These are phyloP conservation scores for Eospalax fontanierii DNA, from an alignment of 2,797 vertebrate genomes.

Conservation along the genomic window DNA sequence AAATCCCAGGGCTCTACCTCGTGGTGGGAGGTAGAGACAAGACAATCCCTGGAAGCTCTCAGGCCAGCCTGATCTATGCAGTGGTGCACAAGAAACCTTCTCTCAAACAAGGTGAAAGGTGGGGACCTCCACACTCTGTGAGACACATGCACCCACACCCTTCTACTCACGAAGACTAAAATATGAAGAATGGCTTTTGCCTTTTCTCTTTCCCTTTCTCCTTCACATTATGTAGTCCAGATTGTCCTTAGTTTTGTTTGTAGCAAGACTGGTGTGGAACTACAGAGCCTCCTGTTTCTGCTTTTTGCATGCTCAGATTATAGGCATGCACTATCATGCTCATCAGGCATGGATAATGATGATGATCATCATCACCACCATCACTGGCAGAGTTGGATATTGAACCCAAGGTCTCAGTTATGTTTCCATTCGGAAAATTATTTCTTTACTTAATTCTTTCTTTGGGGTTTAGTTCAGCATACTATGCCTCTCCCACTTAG, in stretches of 20 bases:
- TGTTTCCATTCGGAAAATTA: not conserved
- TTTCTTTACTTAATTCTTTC: conserved; percentile 12
- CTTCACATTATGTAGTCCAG: not conserved
- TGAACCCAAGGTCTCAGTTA: not conserved
- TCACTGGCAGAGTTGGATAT: not conserved
- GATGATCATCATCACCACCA: not conserved
- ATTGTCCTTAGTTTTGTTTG: not conserved
- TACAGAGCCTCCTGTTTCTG: too few species aligned
- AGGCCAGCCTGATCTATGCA: not conserved
- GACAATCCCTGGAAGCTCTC: not conserved
- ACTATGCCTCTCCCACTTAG: not conserved
- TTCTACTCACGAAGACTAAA: not conserved
- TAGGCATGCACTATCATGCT: accelerated
- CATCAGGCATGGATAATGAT: not conserved
- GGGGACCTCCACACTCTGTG: too few species aligned
- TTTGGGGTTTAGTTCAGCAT: conserved; percentile 38
- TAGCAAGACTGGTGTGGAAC: not conserved
- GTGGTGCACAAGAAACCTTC: not conserved
- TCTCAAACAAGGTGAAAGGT: not conserved
- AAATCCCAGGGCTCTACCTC: not conserved
- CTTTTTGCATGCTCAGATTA: not conserved
- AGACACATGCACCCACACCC: not conserved
- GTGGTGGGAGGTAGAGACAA: not conserved
- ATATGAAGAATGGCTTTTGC: not conserved
- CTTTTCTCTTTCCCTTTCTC: not conserved